phyloP scores from a whole-genome alignment of 2,888 invertebrate species.

The Hemithea aestivaria region DNA sequence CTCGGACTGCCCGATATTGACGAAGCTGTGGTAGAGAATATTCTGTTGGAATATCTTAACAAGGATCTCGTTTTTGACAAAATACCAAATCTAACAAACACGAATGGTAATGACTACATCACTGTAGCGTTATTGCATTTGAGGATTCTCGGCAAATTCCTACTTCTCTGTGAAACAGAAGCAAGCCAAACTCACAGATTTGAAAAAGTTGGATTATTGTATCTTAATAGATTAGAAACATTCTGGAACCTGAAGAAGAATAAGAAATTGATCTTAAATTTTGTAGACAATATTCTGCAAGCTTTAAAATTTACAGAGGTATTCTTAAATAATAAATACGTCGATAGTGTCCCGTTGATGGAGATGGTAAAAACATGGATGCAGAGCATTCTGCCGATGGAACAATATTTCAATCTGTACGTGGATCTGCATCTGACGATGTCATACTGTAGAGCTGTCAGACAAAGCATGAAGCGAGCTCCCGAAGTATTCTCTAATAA shows the following conservation, averaged over 20 bases:
- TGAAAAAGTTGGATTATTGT: slow-evolving; percentile 33
- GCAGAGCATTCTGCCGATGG: slow-evolving; percentile 38
- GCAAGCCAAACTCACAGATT: slow-evolving; percentile 32
- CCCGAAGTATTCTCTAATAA: slow-evolving; percentile 15
- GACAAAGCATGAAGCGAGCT: slow-evolving; percentile 29
- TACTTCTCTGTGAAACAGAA: slow-evolving; percentile 38
- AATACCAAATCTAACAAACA: slow-evolving; percentile 7
- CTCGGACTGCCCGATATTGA: neutral
- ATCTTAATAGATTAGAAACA: slow-evolving; percentile 34
- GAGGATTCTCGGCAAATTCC: slow-evolving; percentile 42
- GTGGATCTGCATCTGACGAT: slow-evolving; percentile 44
- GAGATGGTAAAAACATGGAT: slow-evolving; percentile 37
- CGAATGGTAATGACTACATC: slow-evolving; percentile 9
- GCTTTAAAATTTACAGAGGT: slow-evolving; percentile 40
- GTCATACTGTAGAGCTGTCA: slow-evolving; percentile 47
- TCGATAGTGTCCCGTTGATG: slow-evolving; percentile 40
- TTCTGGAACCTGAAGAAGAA: slow-evolving; percentile 1
- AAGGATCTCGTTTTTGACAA: slow-evolving; percentile 24
- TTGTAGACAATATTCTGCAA: slow-evolving; percentile 17
- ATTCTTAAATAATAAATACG: slow-evolving; percentile 39
- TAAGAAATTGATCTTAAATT: slow-evolving; percentile 5
- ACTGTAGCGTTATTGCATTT: slow-evolving; percentile 23
- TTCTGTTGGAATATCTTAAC: slow-evolving; percentile 13
- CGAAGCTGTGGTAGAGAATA: slow-evolving; percentile 15
- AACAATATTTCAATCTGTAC: slow-evolving; percentile 38